Percentiles rank a stretch among this genome's conserved stretches.
Conservation (phyloP, 2,888 invertebrate genomes). For the Sinodicranocentrus sp. region DNA sequence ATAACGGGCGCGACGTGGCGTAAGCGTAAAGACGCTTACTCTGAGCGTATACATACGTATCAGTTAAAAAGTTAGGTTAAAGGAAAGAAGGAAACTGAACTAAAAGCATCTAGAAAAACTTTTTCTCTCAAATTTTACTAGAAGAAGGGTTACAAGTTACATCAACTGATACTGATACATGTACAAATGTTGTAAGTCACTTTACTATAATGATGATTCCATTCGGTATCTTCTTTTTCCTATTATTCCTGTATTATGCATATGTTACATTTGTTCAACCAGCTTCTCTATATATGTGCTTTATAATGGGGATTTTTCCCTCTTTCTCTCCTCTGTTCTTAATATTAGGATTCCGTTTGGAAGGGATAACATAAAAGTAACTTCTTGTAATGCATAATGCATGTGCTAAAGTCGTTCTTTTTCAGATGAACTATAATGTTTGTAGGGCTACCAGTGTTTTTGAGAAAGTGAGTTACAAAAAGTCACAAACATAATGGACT, state of each 20-base stretch:
- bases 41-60: slow-evolving; percentile 24
- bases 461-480: too few species aligned
- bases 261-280: neutral
- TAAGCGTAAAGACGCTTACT: slow-evolving; percentile 3
- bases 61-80: neutral
- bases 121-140: slow-evolving; percentile 3
- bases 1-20: slow-evolving; percentile 44
- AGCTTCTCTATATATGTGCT: neutral
- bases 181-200: slow-evolving; percentile 11
- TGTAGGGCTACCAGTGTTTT: too few species aligned
- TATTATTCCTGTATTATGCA: neutral
- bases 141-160: neutral
- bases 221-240: neutral
- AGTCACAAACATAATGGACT: too few species aligned
- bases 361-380: slow-evolving; percentile 38
- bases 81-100: too few species aligned
- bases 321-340: too few species aligned
- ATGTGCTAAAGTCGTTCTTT: slow-evolving; percentile 10
- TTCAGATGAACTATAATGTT: too few species aligned
- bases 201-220: slow-evolving; percentile 6
- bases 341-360: neutral
- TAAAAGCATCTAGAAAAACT: slow-evolving; percentile 19
- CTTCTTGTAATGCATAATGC: slow-evolving; percentile 44
- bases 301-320: neutral
- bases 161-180: slow-evolving; percentile 2